Base-by-base conservation (phyloP, 2,888 invertebrate species). In the Brenthis daphne region DNA sequence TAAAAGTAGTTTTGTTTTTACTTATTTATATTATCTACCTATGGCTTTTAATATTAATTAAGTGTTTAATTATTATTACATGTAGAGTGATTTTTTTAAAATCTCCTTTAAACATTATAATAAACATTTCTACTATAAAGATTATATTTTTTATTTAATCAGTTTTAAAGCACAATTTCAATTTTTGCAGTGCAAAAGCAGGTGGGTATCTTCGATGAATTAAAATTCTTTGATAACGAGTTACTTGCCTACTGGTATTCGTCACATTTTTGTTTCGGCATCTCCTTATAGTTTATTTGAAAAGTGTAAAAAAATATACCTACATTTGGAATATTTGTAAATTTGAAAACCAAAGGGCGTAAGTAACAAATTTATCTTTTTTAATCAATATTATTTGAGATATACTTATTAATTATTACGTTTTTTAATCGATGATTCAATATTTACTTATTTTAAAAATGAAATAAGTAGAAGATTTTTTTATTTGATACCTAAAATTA, bases 111-210 rank as follows among this genome's bases (percentile, higher is more conserved):
- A 20, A 20, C 20, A 20, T 20, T 20, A 20, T 20, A 20, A 20
- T 20, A 37, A 37, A 24, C 24, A 24, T 24, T 24, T 24, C 1
- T 3, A 24, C 24, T 24, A 24, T 1, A 37, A 37, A 37, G 37
- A 37, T 37, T 37, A 37, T 6, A 33, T 33, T 37, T 37, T 37
- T 37, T 37, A 37, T 37, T 37, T 37, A 37, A 37, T 37, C 37
- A 8, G 37, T 43, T 43, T 43, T 43, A 43, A 8, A 43, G 37
- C 11, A 8, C 37, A 43, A 80, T 82, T 77, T 82, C 87, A 89
- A 90, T 91, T 88, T 90, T 85, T 82, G 86, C 87, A 88, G 89
- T 88, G 85, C 75, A 73, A 75, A 74, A 78, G 79, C 84, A 80
- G 84, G 82, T 78, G 81, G 80, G 79, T 80, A 76, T 80, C 73